These are phyloP conservation scores for Platanista minor DNA, from an alignment of 2,113 vertebrate species.

Conservation along the genomic window DNA sequence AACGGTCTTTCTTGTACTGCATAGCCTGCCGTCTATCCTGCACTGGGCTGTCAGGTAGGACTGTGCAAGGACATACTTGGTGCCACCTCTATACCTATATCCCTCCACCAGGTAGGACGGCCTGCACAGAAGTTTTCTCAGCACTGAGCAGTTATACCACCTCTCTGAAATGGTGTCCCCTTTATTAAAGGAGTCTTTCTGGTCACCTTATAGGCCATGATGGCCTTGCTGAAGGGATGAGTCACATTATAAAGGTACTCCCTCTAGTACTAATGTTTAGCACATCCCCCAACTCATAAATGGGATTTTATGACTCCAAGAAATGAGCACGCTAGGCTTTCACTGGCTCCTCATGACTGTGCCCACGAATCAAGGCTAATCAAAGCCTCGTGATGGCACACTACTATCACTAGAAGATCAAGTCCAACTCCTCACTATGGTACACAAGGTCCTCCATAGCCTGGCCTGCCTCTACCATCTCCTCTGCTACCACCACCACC, in stretches of 20 bases:
- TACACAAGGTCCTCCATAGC: background rate
- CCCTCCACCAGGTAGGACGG: background rate
- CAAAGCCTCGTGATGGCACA: background rate
- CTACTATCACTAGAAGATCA: background rate
- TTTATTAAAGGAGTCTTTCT: background rate
- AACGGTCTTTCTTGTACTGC: background rate
- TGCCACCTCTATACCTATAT: background rate
- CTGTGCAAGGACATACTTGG: background rate
- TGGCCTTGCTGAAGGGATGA: background rate
- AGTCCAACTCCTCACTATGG: background rate
- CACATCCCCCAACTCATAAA: constrained; percentile 14
- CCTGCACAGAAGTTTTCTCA: background rate
- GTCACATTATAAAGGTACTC: background rate
- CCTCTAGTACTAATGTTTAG: background rate
- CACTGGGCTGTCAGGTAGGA: background rate
- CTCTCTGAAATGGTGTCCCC: background rate
- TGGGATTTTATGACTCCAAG: background rate
- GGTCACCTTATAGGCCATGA: background rate
- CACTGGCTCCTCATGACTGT: background rate
- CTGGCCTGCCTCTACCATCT: background rate
- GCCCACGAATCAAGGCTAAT: constrained; percentile 14
- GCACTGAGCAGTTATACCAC: background rate
- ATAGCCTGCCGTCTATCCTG: background rate
- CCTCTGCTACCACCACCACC: background rate
- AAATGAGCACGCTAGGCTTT: background rate